These are phyloP conservation scores for Nibea albiflora DNA, from an alignment of 2,113 vertebrate genomes.

Conservation along the genomic window DNA sequence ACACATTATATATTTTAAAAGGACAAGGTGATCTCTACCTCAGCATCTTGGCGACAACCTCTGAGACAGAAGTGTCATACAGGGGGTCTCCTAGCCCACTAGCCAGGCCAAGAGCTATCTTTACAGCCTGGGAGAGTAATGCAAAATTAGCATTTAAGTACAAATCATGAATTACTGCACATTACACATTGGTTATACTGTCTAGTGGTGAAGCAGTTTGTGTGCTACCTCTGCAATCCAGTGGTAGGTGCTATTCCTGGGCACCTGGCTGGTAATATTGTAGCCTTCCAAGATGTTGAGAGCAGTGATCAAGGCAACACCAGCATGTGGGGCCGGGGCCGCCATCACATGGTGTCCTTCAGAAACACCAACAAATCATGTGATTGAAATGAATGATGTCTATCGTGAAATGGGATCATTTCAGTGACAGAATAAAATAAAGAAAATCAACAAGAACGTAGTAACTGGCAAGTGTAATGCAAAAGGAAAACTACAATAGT, in stretches of 20 bases:
- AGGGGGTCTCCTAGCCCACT: conserved; percentile 92
- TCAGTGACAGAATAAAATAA: not conserved
- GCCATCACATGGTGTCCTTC: conserved; percentile 92
- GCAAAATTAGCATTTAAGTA: not conserved
- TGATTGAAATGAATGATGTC: not conserved
- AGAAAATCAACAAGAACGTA: not conserved
- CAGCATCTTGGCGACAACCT: conserved; percentile 88
- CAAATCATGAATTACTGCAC: not conserved
- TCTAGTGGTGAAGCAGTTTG: not conserved
- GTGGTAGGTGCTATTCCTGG: conserved; percentile 88
- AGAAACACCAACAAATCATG: conserved; percentile 36
- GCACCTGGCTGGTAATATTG: conserved; percentile 89
- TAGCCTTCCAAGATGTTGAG: conserved; percentile 97
- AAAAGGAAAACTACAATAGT: not conserved
- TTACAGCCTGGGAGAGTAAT: conserved; percentile 86
- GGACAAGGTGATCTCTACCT: conserved; percentile 82
- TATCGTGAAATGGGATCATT: not conserved
- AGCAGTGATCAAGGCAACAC: conserved; percentile 91
- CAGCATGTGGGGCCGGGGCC: conserved; percentile 91
- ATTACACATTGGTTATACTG: not conserved
- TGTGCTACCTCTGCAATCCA: conserved; percentile 92
- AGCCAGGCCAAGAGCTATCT: conserved; percentile 91
- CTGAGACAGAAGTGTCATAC: conserved; percentile 86
- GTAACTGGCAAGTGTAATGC: no score
- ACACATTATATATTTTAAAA: not conserved